These are phyloP conservation scores for Sisor rabdophorus DNA, from an alignment of 2,113 vertebrate genomes.

Conservation along the genomic window DNA sequence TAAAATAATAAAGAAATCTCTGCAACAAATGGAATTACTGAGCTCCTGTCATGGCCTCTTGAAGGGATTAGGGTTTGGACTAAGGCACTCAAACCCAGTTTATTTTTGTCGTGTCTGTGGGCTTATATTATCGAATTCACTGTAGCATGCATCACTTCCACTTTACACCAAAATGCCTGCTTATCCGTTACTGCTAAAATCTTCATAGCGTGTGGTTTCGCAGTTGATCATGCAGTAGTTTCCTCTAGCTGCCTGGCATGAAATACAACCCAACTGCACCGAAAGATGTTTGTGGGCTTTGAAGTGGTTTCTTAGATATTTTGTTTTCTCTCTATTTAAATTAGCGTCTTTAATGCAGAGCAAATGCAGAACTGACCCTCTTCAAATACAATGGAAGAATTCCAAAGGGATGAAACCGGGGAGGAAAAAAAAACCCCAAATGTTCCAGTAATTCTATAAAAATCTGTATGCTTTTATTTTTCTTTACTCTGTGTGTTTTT, in stretches of 20 bases:
- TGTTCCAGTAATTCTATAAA: no score
- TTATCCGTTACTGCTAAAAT: conserved; percentile 13
- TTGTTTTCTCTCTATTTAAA: background rate
- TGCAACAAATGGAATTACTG: background rate
- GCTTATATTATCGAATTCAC: background rate
- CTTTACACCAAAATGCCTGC: conserved; percentile 19
- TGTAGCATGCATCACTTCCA: conserved; percentile 17
- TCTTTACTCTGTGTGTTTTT: background rate
- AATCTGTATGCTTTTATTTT: background rate
- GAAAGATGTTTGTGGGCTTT: background rate
- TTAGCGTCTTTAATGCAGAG: background rate
- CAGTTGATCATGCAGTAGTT: conserved; percentile 5
- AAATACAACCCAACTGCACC: background rate
- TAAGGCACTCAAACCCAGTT: background rate
- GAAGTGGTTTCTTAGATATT: background rate
- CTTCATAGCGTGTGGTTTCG: conserved; percentile 18
- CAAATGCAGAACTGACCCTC: background rate
- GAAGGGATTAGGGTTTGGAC: background rate
- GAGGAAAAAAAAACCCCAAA: no score
- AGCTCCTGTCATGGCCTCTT: background rate
- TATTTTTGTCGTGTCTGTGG: background rate
- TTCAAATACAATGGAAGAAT: background rate
- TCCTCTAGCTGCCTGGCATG: conserved; percentile 3
- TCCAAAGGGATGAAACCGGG: background rate
- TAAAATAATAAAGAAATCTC: background rate